Conservation (phyloP, 2,888 invertebrate species). For the Aspidiotus rigidus region DNA sequence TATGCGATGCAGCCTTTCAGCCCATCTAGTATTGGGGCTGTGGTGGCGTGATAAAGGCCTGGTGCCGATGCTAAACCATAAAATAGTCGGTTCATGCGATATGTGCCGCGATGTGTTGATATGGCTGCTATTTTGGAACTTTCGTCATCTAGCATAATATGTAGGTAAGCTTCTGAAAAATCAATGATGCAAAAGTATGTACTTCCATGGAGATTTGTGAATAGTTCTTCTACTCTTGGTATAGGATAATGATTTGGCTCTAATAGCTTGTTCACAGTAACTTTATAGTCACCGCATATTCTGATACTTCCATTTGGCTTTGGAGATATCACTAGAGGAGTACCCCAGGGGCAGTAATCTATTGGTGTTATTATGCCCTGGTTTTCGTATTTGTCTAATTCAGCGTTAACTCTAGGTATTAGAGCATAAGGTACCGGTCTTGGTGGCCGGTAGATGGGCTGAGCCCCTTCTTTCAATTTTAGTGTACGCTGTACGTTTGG, state of each 20-base stretch:
- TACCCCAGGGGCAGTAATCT: constrained; percentile 32
- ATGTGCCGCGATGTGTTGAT: constrained; percentile 7
- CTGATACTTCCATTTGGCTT: constrained; percentile 32
- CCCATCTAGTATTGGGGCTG: neutral
- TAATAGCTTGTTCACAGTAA: constrained; percentile 29
- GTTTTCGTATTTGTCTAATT: constrained; percentile 11
- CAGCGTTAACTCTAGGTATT: neutral
- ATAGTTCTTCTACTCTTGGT: constrained; percentile 33
- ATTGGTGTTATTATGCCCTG: constrained; percentile 26
- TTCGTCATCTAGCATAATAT: constrained; percentile 15
- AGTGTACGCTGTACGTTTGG: neutral
- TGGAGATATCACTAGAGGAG: constrained; percentile 33
- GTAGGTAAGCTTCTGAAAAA: constrained; percentile 31
- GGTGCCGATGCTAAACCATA: constrained; percentile 12
- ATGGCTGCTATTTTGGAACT: neutral
- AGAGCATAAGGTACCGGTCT: constrained; percentile 15
- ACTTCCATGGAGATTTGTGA: constrained; percentile 26
- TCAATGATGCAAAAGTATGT: constrained; percentile 31
- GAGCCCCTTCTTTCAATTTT: constrained; percentile 1
- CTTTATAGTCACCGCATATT: constrained; percentile 34
- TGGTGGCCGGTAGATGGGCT: constrained; percentile 19
- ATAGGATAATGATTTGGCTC: constrained; percentile 19
- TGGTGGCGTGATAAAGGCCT: constrained; percentile 6
- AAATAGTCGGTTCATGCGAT: constrained; percentile 7
- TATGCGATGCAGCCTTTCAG: no score